These are phyloP conservation scores for Paelopatides confundens DNA, from an alignment of 53 echinoderm and acorn worm species.

Conservation along the genomic window DNA sequence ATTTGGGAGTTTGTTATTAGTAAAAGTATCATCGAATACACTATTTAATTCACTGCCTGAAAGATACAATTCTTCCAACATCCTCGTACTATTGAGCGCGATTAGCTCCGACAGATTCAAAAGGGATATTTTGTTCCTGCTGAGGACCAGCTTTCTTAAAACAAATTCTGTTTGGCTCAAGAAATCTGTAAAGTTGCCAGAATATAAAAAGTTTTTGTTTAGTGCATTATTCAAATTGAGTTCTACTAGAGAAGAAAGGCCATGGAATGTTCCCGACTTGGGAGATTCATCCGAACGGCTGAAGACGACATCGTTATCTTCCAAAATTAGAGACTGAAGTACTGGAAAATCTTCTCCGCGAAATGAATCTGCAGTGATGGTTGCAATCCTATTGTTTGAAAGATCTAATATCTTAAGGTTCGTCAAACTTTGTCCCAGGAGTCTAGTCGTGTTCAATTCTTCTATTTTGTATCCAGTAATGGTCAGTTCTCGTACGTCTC, in stretches of 20 bases:
- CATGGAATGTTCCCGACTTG: conserved; percentile 14
- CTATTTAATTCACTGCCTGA: conserved; percentile 52
- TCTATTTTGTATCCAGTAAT: conserved; percentile 9
- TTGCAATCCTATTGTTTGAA: conserved; percentile 50
- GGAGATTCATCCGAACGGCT: neutral
- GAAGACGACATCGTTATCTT: conserved; percentile 56
- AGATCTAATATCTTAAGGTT: conserved; percentile 54
- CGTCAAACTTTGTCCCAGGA: neutral
- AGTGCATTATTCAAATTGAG: conserved; percentile 73
- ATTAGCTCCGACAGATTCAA: conserved; percentile 35
- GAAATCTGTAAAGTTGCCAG: conserved; percentile 44
- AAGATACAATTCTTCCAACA: conserved; percentile 59
- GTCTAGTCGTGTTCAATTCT: neutral
- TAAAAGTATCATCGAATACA: conserved; percentile 46
- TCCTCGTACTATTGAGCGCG: neutral
- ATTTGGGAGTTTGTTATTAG: conserved; percentile 53
- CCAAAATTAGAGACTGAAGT: conserved; percentile 60
- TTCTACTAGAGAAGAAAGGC: conserved; percentile 49
- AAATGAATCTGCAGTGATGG: conserved; percentile 41
- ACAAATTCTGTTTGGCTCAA: conserved; percentile 39
- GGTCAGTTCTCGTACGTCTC: conserved; percentile 5
- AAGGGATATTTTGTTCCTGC: conserved; percentile 69
- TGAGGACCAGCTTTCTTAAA: conserved; percentile 64
- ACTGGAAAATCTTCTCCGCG: conserved; percentile 44
- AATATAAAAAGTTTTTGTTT: conserved; percentile 19